phyloP scores from a whole-genome alignment of 2,797 vertebrate species.

The Hippopotamyrus pictus region DNA sequence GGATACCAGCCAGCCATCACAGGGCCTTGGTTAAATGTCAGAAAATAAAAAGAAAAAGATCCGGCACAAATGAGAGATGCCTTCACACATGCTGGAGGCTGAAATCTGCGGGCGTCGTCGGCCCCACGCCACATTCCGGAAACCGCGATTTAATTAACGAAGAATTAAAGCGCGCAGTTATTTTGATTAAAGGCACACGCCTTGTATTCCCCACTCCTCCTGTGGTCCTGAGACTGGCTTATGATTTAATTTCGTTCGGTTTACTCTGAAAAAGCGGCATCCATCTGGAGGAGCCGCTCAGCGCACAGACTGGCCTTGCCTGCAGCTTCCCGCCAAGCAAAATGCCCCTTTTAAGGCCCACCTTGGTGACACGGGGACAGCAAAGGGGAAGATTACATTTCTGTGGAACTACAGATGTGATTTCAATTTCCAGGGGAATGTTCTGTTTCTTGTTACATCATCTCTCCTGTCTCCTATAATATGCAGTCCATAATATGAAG shows the following conservation, averaged over 20 bases:
- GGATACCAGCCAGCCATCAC: background rate
- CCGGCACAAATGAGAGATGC: background rate
- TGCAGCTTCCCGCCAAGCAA: background rate
- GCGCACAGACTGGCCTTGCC: conserved; percentile 28
- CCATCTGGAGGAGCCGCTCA: conserved; percentile 52
- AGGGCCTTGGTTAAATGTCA: background rate
- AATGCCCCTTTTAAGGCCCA: conserved; percentile 24
- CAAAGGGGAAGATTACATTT: background rate
- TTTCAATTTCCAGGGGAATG: background rate
- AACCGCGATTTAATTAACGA: conserved; percentile 64
- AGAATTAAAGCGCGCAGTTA: conserved; percentile 64
- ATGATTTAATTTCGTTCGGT: conserved; percentile 52
- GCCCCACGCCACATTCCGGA: conserved; percentile 7
- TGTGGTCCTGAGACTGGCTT: conserved; percentile 44
- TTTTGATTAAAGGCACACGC: conserved; percentile 60
- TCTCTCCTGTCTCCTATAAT: background rate
- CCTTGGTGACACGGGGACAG: background rate
- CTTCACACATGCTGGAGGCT: background rate
- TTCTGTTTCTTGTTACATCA: background rate
- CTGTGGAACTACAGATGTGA: conserved; percentile 12
- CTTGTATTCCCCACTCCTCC: conserved; percentile 42
- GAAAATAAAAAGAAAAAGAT: background rate
- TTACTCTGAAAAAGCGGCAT: conserved; percentile 50
- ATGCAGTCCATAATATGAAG: background rate
- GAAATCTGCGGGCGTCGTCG: conserved; percentile 38